Conservation (phyloP, 2,888 invertebrate species). For the Hecatera dysodea region DNA sequence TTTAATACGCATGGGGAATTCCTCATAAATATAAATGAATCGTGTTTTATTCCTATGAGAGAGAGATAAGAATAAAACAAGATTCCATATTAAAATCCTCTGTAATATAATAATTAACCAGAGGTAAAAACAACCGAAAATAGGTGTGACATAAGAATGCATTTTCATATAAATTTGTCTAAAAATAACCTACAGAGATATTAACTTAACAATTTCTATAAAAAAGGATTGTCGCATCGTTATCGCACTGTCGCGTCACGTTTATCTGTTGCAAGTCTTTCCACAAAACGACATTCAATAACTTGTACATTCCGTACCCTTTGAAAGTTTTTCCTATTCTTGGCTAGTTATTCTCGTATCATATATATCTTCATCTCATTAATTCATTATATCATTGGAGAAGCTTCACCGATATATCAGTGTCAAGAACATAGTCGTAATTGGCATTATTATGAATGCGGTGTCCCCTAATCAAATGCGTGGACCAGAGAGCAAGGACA, state of each 20-base stretch:
- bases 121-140: no score
- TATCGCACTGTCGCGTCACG: background rate
- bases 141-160: no score
- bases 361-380: background rate
- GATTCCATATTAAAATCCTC: no score
- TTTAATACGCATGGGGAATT: no score
- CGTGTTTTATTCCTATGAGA: no score
- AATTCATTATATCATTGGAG: slow-evolving; percentile 16
- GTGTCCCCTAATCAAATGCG: slow-evolving; percentile 5
- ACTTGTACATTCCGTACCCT: background rate
- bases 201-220: no score
- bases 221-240: background rate
- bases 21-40: no score
- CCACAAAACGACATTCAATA: background rate
- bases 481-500: background rate
- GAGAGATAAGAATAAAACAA: no score
- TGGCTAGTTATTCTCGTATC: background rate
- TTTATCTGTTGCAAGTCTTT: background rate
- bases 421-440: slow-evolving; percentile 36
- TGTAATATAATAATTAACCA: no score
- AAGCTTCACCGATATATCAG: slow-evolving; percentile 26
- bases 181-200: no score
- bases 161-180: no score
- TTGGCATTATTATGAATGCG: slow-evolving; percentile 31
- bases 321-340: background rate